These are phyloP conservation scores for Pangasianodon gigas DNA, from an alignment of 2,113 vertebrate genomes.

Conservation along the genomic window DNA sequence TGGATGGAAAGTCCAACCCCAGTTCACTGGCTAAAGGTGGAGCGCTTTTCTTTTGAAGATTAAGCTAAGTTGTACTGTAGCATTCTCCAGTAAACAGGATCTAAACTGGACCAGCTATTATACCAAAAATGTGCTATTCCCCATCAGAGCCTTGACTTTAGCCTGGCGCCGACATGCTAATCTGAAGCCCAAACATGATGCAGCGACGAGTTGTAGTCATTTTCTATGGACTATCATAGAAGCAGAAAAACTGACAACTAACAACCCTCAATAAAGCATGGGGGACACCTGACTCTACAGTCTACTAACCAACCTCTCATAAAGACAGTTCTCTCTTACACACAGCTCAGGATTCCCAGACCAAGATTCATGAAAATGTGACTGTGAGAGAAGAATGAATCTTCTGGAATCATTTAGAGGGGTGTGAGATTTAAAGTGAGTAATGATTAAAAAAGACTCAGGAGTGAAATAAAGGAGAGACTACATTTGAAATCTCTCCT, in stretches of 20 bases:
- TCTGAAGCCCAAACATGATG: slow-evolving; percentile 16
- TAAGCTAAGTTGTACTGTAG: slow-evolving; percentile 30
- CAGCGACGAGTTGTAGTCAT: slow-evolving; percentile 10
- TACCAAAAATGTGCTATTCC: slow-evolving; percentile 49
- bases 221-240: slow-evolving; percentile 54
- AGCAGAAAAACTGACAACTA: slow-evolving; percentile 49
- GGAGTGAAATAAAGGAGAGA: slow-evolving; percentile 27
- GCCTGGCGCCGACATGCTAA: slow-evolving; percentile 24
- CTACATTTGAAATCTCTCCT: slow-evolving; percentile 19
- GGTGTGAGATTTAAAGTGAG: slow-evolving; percentile 10
- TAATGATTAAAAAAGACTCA: slow-evolving; percentile 24
- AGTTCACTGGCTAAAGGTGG: slow-evolving; percentile 29
- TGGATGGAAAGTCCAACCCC: slow-evolving; percentile 16
- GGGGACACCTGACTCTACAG: slow-evolving; percentile 10
- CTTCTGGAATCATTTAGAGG: slow-evolving; percentile 31
- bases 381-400: slow-evolving; percentile 39
- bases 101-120: slow-evolving; percentile 37
- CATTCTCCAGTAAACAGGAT: slow-evolving; percentile 42
- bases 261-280: not conserved
- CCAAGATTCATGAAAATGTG: slow-evolving; percentile 36
- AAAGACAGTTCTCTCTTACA: not conserved
- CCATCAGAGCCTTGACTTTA: slow-evolving; percentile 31
- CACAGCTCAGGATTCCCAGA: slow-evolving; percentile 44
- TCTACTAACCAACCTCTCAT: slow-evolving; percentile 27
- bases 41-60: slow-evolving; percentile 23